A percentile compares a stretch with the other conserved stretches of the same genome.
These are phyloP conservation scores for Trachymyrmex septentrionalis DNA, from an alignment of 1,140 invertebrate species.

Conservation along the genomic window DNA sequence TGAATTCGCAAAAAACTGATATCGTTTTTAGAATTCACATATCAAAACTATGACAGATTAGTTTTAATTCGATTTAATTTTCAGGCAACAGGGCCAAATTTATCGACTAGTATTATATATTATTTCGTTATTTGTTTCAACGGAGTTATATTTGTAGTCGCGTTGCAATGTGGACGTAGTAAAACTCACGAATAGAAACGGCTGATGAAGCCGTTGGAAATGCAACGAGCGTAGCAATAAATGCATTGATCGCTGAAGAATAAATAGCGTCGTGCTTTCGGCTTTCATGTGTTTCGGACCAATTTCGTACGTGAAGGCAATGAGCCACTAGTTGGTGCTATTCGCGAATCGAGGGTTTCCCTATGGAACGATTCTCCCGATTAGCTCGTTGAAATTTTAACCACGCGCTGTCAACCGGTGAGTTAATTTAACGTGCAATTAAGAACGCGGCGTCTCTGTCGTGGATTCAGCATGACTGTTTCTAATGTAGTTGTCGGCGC, in stretches of 20 bases:
- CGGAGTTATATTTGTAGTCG: constrained; percentile 30
- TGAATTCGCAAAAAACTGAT: constrained; percentile 1
- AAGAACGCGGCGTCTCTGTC: constrained; percentile 34
- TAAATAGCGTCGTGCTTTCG: constrained; percentile 45
- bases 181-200: constrained; percentile 9
- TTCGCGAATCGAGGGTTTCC: background rate
- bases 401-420: constrained; percentile 48
- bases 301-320: constrained; percentile 48
- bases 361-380: constrained; percentile 26
- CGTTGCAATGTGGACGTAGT: constrained; percentile 13
- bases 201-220: constrained; percentile 47
- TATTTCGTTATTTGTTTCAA: constrained; percentile 34
- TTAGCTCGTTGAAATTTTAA: constrained; percentile 64
- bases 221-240: constrained; percentile 53
- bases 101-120: background rate
- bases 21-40: background rate
- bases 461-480: background rate
- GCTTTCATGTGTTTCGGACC: constrained; percentile 25
- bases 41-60: background rate
- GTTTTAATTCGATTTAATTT: constrained; percentile 4
- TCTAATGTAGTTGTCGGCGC: constrained; percentile 6
- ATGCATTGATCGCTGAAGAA: constrained; percentile 51
- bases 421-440: constrained; percentile 57
- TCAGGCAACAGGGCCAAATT: background rate
- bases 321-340: constrained; percentile 16